Base-by-base conservation (phyloP, 2,797 vertebrate genomes). In the Cottoperca gobio region DNA sequence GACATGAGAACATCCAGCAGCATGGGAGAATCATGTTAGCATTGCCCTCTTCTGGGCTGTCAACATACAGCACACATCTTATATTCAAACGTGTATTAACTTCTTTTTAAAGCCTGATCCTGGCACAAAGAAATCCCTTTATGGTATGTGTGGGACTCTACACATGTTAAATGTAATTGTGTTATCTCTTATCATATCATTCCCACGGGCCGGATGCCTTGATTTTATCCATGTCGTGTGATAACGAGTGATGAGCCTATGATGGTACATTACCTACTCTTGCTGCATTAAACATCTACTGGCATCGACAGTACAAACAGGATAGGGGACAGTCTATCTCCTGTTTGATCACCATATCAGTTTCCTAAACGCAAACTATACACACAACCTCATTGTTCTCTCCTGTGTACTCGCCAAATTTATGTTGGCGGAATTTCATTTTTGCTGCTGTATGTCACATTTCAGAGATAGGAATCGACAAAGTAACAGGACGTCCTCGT, bases 41-140 rank as follows among this genome's bases (percentile, higher is more conserved):
- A 70, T 86, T 81, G 87, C 86, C 82, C 79, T 88, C 78, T 86
- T 81, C 75, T 87, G 85, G 88, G 61, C 81, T 59, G 67, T 73
- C 40, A 23, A 60, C 77, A 84, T 9, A 86, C 39, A 76, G 57
- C 76, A 79, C 21, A 61, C 21, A 21, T 45, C 16, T 16, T 31
- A 9, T 45, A 45, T 50, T 43, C 12, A 28, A 31, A 17, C 16
- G n/a, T 24, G 4, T 40, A 28, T 46, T 37, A 4, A 42, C 43
- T 53, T 70, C 28, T 76, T 35, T 57, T 37, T 16, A 13, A 24
- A 43, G 6, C 60, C 42, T 14, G 17, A 17, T 9, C 60, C 16
- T 65, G 39, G 11, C 52, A 54, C 37, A 33, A 66, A 21, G 10
- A 37, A 28, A 40, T 63, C 19, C 33, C 6, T 49, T 72, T 28